Base-by-base conservation (phyloP, 2,888 invertebrate genomes). In the Cepaea hortensis region DNA sequence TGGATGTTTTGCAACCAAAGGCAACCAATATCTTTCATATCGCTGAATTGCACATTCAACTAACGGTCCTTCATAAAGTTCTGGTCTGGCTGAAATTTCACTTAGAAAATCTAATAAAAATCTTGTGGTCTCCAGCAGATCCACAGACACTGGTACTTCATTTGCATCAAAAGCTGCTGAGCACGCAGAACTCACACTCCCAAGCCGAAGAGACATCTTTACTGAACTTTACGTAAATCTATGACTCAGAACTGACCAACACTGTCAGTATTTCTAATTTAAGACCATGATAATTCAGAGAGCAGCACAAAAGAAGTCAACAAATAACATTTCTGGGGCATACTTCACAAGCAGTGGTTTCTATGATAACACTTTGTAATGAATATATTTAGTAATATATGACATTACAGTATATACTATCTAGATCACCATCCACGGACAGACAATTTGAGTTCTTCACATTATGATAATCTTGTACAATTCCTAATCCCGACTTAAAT, bases 1-100 rank as follows among this genome's bases (percentile, higher is more conserved):
- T 9, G 90, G 90, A 65, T 92, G 90, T 79, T 91, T 91, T 18
- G 93, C 94, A 85, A 94, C 94, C 88, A 95, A 90, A n/a, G 95
- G 95, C 70, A 95, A 91, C 95, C 95, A 95, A 85, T 92, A 93
- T 55, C 90, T 91, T 90, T 95, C 95, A 91, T 95, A 95, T 35
- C 95, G 92, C 50, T 94, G 91, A 55, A 95, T 92, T n/a, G 95
- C 95, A 87, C 94, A 93, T 62, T 92, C 90, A 13, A 95, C 92
- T n/a, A 93, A 91, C 61, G 91, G 91, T 48, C 92, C 91, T 85
- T 93, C 93, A 82, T 91, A 92, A 20, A 94, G 89, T 48, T 85
- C 86, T 9, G 91, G 91, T 11, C 89, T 87, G n/a, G 90, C 88
- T 83, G 93, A 91, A 0, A 94, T 91, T 46, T 85, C 85, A 55